Percentiles rank a stretch among this genome's conserved stretches.
Evolutionary conservation across 2,888 invertebrate species (phyloP).

Genomic region (Conops quadrifasciatus): DNA sequence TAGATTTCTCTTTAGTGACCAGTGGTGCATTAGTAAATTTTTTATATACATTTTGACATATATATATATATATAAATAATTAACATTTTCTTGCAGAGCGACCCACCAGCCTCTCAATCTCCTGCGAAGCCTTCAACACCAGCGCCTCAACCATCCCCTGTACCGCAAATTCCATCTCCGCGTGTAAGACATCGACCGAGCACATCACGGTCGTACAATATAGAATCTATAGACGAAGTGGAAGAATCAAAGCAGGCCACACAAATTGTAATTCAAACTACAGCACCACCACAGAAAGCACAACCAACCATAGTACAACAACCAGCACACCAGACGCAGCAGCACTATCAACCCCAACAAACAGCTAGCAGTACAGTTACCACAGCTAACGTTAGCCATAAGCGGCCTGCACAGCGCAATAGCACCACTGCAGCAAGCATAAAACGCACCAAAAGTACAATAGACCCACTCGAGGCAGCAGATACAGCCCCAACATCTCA

Average conservation of each 20-base stretch:
- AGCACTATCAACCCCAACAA: conserved; percentile 47
- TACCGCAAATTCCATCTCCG: conserved; percentile 57
- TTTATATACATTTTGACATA: background rate
- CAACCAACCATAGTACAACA: conserved; percentile 55
- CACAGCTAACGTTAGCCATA: conserved; percentile 58
- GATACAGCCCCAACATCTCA: conserved; percentile 66
- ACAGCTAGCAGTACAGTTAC: conserved; percentile 40
- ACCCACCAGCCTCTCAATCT: conserved; percentile 73
- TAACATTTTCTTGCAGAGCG: conserved; percentile 66
- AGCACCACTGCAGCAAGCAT: conserved; percentile 54
- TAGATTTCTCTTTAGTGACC: background rate
- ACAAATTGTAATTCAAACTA: conserved; percentile 67
- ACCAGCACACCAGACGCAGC: conserved; percentile 51
- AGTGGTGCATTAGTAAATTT: background rate
- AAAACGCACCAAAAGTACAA: conserved; percentile 59
- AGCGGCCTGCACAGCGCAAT: conserved; percentile 61
- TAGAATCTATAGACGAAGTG: conserved; percentile 72
- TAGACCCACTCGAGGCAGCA: conserved; percentile 70
- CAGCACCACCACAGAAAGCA: conserved; percentile 56
- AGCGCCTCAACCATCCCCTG: conserved; percentile 65
- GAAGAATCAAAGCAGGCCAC: conserved; percentile 67
- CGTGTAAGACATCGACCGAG: conserved; percentile 60
- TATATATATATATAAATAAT: conserved; percentile 2
- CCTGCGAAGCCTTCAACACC: conserved; percentile 74
- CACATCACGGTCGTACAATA: conserved; percentile 67